Conservation (phyloP, 1,140 invertebrate genomes). For the Anastatus disparis region DNA sequence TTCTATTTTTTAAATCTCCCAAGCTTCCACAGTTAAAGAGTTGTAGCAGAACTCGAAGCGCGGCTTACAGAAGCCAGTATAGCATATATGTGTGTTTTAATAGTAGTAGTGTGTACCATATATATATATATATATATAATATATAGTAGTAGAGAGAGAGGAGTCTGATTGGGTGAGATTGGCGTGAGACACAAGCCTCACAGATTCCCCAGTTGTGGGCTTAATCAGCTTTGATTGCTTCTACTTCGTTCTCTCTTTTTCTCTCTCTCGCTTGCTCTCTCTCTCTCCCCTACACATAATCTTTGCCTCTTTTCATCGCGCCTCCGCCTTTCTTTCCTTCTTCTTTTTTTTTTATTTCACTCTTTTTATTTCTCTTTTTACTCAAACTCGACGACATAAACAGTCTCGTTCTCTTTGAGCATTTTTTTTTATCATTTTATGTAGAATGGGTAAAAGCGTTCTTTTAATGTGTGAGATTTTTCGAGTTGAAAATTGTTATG, state of each 20-base stretch:
- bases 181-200: slow-evolving; percentile 68
- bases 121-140: too few species aligned
- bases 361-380: too few species aligned
- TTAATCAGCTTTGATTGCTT: slow-evolving; percentile 69
- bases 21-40: slow-evolving; percentile 51
- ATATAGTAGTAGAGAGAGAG: background rate
- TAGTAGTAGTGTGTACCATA: too few species aligned
- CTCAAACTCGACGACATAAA: too few species aligned
- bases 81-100: too few species aligned
- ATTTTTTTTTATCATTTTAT: background rate
- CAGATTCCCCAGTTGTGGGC: slow-evolving; percentile 69
- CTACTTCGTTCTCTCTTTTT: slow-evolving; percentile 52
- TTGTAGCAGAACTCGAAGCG: too few species aligned
- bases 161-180: slow-evolving; percentile 66
- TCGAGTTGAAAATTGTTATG: background rate
- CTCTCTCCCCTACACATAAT: slow-evolving; percentile 3
- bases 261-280: slow-evolving; percentile 38
- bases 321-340: slow-evolving; percentile 44
- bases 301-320: slow-evolving; percentile 12
- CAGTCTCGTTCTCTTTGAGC: background rate
- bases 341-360: too few species aligned
- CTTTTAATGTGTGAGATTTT: background rate
- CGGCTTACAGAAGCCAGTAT: too few species aligned
- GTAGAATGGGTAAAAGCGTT: background rate
- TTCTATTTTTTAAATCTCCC: slow-evolving; percentile 70